Evolutionary conservation across 1,140 invertebrate species (phyloP).

Genomic region (Pteromalus puparum): DNA sequence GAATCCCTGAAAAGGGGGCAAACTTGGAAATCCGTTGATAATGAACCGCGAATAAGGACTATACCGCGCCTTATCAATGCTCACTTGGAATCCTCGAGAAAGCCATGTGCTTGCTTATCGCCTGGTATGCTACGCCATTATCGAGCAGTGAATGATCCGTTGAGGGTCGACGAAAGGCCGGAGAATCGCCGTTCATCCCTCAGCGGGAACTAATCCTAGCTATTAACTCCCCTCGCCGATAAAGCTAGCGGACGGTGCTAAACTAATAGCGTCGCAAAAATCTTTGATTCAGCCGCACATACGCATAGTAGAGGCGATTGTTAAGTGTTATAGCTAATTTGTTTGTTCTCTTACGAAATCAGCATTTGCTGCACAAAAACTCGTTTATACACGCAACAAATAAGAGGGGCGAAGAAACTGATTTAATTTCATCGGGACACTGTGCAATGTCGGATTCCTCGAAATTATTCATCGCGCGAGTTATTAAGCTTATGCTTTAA

Average conservation of each 20-base stretch:
- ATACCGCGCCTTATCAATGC: not conserved
- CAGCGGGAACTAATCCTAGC: constrained; percentile 9
- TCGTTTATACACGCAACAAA: no score
- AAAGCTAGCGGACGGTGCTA: not conserved
- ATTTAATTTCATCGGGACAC: no score
- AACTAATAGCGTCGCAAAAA: not conserved
- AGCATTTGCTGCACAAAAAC: no score
- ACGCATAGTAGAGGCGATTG: no score
- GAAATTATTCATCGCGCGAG: no score
- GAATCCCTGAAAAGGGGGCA: not conserved
- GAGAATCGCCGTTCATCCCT: constrained; percentile 19
- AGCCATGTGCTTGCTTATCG: constrained; percentile 10
- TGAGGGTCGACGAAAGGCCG: not conserved
- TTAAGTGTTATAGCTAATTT: no score
- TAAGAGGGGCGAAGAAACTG: no score
- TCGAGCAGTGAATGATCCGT: not conserved
- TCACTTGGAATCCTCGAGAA: not conserved
- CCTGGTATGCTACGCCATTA: not conserved
- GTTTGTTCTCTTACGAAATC: no score
- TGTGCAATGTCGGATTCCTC: no score
- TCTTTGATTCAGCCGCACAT: no score
- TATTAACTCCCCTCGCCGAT: constrained; percentile 3
- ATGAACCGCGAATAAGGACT: not conserved
- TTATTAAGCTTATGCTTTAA: not conserved
- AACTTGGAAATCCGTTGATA: not conserved